Evolutionary conservation across 2,888 invertebrate species (phyloP), one percentile per base, ranked within the genome.

Genomic region (Lepidocyrtoides sp.): DNA sequence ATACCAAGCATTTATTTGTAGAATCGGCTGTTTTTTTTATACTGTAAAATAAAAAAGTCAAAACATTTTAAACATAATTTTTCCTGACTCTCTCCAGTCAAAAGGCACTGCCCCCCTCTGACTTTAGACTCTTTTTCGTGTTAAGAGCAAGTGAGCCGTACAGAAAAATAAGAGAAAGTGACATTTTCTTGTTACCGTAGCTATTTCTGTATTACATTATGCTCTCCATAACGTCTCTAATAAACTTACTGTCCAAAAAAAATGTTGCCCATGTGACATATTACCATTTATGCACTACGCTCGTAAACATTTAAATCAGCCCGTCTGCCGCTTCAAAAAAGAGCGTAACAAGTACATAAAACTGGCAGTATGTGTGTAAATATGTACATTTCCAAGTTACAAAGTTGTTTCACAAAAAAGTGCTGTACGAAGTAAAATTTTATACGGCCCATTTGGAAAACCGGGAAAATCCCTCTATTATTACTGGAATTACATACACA

Each of bases 251-350:
- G 10, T 79, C 20, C 32, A 29, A 44, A 14, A 12, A 3, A 79
- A 79, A 79, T 79, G 79, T 54, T 79, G 26, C 79, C 79, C 79
- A 10, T 32, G 79, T 79, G 79, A 54, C 29, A 79, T 79, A 79
- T 79, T 79, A 79, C 48, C 8, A n/a, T 79, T 54, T 54, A 26
- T 77, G 20, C 7, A 8, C n/a, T 8, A 54, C 4, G 17, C 1
- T 77, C 41, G 79, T 54, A 79, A 79, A 79, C 79, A 54, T 79
- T 79, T 79, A 54, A 79, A 79, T 79, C 79, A 79, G 79, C n/a
- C 60, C 10, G 10, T 41, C 10, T 10, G 4, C 41, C 4, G 41
- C 10, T 41, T 41, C n/a, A n/a, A n/a, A n/a, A 51, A 17, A 8
- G 12, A 44, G 14, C 17, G 3, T 17, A 14, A 17, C 5, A 1